Base-by-base conservation (phyloP, 2,797 vertebrate species). In the Schizothorax lantsangensis region DNA sequence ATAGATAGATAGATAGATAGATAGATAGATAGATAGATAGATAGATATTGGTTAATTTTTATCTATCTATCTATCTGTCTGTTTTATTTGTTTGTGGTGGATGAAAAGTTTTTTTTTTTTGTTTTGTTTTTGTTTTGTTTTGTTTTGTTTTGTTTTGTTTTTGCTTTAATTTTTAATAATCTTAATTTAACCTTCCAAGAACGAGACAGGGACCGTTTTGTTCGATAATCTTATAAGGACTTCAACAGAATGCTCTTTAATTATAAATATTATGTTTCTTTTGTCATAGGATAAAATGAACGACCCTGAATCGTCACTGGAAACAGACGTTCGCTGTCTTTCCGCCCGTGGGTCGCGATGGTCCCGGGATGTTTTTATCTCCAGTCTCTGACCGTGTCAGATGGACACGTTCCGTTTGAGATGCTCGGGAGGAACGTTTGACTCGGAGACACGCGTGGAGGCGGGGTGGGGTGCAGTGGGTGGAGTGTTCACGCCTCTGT, bases 331-430 rank as follows among this genome's bases (percentile, higher is more conserved):
- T 30, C 59, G 1, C 59, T 14, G 59, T 26, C 30, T 33, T 30
- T 66, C 64, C 64, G 2, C 30, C n/a, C 64, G 64, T 33, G 26
- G 64, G 30, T 30, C 12, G n/a, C 30, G 38, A 43, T n/a, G 38
- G 71, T 26, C 71, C 5, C 40, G 40, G 40, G 12, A 45, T 75
- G 73, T 52, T 33, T 72, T 75, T 33, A 75, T 45, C n/a, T 47
- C 43, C 73, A 21, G 45, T 38, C 68, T 21, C 17, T 71, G n/a
- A 11, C 30, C 33, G 52, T 64, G 59, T 81, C 79, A 94, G 92
- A 89, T 90, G 86, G 93, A 93, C 95, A 94, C 93, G 93, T 95
- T 94, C 91, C 91, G 72, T 49, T 86, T 69, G 75, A 59, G 86
- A 87, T 88, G 86, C 90, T 83, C 77, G 88, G 54, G 84, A 68